These are phyloP conservation scores for Lathronympha strigana DNA, from an alignment of 2,888 invertebrate species.

Conservation along the genomic window DNA sequence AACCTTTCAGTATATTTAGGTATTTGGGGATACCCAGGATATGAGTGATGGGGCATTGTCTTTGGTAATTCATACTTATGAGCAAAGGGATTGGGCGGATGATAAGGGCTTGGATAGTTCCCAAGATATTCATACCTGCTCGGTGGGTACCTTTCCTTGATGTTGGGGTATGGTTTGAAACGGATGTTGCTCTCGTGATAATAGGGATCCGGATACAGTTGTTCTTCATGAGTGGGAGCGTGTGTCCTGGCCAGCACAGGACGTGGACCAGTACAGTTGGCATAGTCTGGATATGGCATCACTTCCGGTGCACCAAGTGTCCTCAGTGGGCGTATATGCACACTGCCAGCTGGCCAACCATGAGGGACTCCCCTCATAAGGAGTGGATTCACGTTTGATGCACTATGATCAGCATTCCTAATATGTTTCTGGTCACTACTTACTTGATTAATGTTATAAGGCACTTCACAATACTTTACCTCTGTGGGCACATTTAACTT, in stretches of 20 bases:
- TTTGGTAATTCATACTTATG: conserved; percentile 75
- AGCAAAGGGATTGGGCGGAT: conserved; percentile 64
- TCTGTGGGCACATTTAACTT: conserved; percentile 68
- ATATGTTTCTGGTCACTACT: conserved; percentile 71
- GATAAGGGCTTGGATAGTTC: conserved; percentile 72
- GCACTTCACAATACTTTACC: conserved; percentile 79
- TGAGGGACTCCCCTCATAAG: conserved; percentile 59
- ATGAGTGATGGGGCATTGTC: conserved; percentile 63
- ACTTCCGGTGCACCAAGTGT: conserved; percentile 68
- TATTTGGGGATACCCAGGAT: conserved; percentile 65
- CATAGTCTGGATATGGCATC: conserved; percentile 72
- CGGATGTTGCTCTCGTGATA: conserved; percentile 71
- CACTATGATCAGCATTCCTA: conserved; percentile 67
- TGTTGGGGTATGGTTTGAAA: conserved; percentile 73
- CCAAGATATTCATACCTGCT: conserved; percentile 77
- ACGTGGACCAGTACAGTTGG: conserved; percentile 67
- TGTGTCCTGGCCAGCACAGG: conserved; percentile 63
- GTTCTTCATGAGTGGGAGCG: conserved; percentile 67
- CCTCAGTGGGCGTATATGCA: conserved; percentile 62
- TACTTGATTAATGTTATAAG: conserved; percentile 72
- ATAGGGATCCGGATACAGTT: conserved; percentile 66
- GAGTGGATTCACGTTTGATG: conserved; percentile 62
- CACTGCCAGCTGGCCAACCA: conserved; percentile 64
- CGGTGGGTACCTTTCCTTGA: conserved; percentile 73
- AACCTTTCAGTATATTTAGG: conserved; percentile 73